phyloP scores from a whole-genome alignment of 2,888 invertebrate genomes.

The Sphaerophoria taeniata region DNA sequence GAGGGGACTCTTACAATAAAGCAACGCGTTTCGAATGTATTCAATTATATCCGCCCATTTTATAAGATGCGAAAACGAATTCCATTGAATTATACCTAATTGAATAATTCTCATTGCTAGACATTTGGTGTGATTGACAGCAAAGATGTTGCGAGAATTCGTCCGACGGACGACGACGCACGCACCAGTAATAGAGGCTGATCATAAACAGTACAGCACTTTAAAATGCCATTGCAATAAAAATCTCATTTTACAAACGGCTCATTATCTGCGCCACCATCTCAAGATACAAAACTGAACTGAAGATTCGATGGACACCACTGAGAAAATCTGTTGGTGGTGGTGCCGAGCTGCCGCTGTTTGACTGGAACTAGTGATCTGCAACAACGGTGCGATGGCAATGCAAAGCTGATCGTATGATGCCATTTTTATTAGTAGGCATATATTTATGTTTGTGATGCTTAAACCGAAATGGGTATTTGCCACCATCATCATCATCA shows the following conservation, averaged over 20 bases:
- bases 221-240: conserved; percentile 67
- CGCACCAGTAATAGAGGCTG: conserved; percentile 22
- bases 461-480: conserved; percentile 51
- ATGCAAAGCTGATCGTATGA: conserved; percentile 49
- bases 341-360: neutral
- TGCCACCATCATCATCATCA: conserved; percentile 70
- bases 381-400: conserved; percentile 13
- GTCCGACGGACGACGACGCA: neutral
- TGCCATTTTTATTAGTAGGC: conserved; percentile 64
- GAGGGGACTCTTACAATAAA: neutral
- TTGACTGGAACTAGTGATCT: conserved; percentile 4
- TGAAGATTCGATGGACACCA: neutral
- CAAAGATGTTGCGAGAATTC: neutral
- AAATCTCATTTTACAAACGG: conserved; percentile 60
- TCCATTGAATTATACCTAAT: conserved; percentile 60
- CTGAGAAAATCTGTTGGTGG: neutral
- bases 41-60: conserved; percentile 47
- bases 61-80: conserved; percentile 41
- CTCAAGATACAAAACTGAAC: conserved; percentile 22
- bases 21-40: neutral
- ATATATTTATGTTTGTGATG: conserved; percentile 12
- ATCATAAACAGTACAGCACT: conserved; percentile 71
- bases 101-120: conserved; percentile 64
- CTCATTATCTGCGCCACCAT: conserved; percentile 71
- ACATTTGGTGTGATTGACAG: conserved; percentile 31